These are phyloP conservation scores for Epinephelus awoara DNA, from an alignment of 2,797 vertebrate genomes.

Conservation along the genomic window DNA sequence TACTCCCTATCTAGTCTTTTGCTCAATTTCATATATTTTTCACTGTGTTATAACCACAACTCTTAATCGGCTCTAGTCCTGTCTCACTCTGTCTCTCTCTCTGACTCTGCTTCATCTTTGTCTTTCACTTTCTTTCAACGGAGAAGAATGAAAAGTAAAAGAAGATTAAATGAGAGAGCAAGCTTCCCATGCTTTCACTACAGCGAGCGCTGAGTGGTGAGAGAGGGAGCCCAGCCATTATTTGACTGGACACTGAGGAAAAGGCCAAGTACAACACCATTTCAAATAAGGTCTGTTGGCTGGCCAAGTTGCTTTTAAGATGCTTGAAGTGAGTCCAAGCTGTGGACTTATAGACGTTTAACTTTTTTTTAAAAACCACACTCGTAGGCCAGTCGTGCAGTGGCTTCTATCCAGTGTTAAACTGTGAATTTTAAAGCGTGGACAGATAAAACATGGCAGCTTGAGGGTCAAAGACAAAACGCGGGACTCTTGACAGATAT, in stretches of 20 bases:
- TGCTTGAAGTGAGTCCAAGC: conserved; percentile 25
- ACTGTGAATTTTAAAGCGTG: background rate
- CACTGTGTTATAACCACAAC: conserved; percentile 30
- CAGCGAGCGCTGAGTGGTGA: conserved; percentile 27
- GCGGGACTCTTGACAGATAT: background rate
- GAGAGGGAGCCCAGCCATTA: conserved; percentile 26
- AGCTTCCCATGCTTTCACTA: conserved; percentile 33
- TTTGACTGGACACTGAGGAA: conserved; percentile 31
- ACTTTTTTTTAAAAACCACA: background rate
- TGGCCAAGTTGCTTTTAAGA: conserved; percentile 19
- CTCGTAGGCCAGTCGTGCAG: background rate
- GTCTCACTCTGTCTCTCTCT: background rate
- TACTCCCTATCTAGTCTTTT: conserved; percentile 1
- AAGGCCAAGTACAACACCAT: conserved; percentile 44
- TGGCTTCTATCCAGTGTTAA: background rate
- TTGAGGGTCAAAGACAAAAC: conserved; percentile 3
- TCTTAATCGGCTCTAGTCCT: background rate
- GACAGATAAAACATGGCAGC: background rate
- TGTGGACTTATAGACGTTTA: background rate
- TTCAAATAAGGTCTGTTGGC: conserved; percentile 13
- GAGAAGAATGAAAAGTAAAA: conserved; percentile 7
- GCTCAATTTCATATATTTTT: background rate
- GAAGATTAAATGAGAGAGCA: conserved; percentile 6
- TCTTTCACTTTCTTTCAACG: background rate
- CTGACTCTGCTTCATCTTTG: background rate